These are phyloP conservation scores for Manis crassicaudata DNA, from an alignment of 2,797 vertebrate genomes.

Conservation along the genomic window DNA sequence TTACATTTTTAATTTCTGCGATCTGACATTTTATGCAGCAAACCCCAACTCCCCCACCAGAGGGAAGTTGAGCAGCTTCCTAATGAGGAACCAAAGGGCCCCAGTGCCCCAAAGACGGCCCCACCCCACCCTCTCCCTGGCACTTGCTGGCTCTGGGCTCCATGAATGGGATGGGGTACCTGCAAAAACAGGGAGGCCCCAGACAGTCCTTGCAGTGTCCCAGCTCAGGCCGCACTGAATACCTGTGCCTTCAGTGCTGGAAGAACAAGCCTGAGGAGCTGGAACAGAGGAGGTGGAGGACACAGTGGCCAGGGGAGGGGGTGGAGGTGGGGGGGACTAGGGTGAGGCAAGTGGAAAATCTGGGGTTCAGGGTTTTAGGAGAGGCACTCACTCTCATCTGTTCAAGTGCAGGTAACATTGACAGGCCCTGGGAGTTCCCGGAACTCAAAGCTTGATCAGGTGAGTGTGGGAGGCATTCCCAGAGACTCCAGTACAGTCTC, in stretches of 20 bases:
- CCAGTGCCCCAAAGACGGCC: neutral
- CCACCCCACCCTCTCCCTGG: neutral
- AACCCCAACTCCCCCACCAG: constrained; percentile 76
- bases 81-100: constrained; percentile 84
- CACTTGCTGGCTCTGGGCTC: neutral
- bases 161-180: constrained; percentile 66
- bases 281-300: no score
- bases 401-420: neutral
- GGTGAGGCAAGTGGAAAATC: no score
- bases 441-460: neutral
- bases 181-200: constrained; percentile 58
- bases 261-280: neutral
- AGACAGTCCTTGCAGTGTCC: neutral
- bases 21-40: constrained; percentile 90
- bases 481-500: neutral
- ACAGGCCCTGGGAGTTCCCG: neutral
- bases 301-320: fast-evolving
- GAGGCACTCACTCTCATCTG: neutral
- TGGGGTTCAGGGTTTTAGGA: neutral
- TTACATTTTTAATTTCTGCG: constrained; percentile 97
- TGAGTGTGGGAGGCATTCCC: no score
- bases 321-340: no score
- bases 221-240: neutral
- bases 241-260: neutral
- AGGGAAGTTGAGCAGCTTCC: constrained; percentile 78